Conservation (phyloP, 2,113 vertebrate species). For the Sinocyclocheilus maitianheensis region DNA sequence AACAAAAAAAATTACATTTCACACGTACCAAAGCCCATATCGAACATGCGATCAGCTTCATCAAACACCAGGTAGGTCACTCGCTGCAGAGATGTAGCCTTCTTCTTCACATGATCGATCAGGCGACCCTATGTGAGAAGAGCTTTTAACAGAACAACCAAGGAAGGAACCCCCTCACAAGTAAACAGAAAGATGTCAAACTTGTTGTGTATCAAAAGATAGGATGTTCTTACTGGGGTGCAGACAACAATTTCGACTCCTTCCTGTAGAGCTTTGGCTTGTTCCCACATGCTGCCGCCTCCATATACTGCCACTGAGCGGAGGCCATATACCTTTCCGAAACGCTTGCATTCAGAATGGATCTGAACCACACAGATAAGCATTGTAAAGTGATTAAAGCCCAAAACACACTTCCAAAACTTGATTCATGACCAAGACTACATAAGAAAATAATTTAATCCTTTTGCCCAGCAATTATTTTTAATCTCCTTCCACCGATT, state of each 20-base stretch:
- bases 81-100: constrained; percentile 95
- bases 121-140: constrained; percentile 84
- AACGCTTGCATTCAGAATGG: constrained; percentile 96
- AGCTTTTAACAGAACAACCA: background rate
- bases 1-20: background rate
- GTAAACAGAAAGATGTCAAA: background rate
- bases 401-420: background rate
- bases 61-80: constrained; percentile 98
- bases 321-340: constrained; percentile 95
- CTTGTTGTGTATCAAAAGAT: background rate
- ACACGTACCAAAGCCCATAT: constrained; percentile 96
- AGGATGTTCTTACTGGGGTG: constrained; percentile 86
- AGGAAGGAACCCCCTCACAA: background rate
- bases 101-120: constrained; percentile 99
- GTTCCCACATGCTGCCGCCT: constrained; percentile 99
- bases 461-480: background rate
- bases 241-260: constrained; percentile 99
- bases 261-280: constrained; percentile 97
- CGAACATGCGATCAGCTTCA: constrained; percentile 99
- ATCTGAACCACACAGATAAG: constrained; percentile 74
- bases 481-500: background rate
- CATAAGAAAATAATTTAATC: background rate
- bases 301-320: constrained; percentile 97
- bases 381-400: background rate
- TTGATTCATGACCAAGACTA: background rate